These are phyloP conservation scores for Ctenosaura bakeri DNA, from an alignment of 2,797 vertebrate species.

Conservation along the genomic window DNA sequence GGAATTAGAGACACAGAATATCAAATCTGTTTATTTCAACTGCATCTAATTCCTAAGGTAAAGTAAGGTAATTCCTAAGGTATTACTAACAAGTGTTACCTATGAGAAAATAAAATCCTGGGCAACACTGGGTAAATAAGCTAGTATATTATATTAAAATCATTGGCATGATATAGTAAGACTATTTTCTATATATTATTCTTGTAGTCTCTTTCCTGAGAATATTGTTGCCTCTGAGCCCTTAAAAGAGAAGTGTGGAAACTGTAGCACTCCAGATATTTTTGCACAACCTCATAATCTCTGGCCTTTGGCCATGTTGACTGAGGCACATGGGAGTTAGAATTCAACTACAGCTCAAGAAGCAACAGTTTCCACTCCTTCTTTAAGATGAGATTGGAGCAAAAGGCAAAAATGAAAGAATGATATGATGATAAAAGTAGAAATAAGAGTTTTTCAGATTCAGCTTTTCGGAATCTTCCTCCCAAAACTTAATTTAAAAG, in stretches of 20 bases:
- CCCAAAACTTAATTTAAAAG: too few species aligned
- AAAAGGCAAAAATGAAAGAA: background rate
- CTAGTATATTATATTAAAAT: too few species aligned
- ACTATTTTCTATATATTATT: background rate
- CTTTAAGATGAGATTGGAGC: background rate
- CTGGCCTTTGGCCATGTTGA: background rate
- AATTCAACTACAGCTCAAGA: background rate
- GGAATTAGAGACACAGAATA: too few species aligned
- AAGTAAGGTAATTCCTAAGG: too few species aligned
- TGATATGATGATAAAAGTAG: background rate
- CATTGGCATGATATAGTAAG: background rate
- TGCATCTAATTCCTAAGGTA: too few species aligned
- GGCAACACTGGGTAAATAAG: too few species aligned
- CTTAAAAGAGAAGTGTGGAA: background rate
- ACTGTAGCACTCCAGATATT: background rate
- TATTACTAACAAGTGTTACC: too few species aligned
- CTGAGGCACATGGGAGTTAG: background rate
- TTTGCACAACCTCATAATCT: background rate
- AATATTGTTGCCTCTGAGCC: background rate
- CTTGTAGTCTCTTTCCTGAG: background rate
- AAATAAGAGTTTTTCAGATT: background rate
- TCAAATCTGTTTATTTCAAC: too few species aligned
- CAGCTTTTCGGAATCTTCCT: too few species aligned
- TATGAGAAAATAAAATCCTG: too few species aligned
- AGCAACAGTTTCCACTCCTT: too few species aligned